These are phyloP conservation scores for Alauda arvensis DNA, from an alignment of 2,797 vertebrate genomes.

Conservation along the genomic window DNA sequence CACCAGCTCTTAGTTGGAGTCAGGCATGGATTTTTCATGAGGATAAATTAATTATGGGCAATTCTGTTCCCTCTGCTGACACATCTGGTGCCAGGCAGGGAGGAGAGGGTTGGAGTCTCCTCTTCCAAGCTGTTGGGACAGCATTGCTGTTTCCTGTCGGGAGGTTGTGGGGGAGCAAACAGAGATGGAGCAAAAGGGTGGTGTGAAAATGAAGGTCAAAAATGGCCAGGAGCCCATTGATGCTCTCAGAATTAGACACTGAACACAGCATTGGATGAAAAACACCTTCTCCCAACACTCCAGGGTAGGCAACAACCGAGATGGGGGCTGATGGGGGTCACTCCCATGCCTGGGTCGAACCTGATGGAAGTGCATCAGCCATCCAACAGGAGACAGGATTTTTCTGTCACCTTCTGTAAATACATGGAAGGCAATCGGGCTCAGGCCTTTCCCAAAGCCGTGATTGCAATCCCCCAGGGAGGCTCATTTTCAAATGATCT, in stretches of 20 bases:
- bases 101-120: not conserved
- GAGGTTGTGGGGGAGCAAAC: not conserved
- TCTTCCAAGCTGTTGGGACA: not conserved
- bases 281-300: fast-evolving
- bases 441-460: not conserved
- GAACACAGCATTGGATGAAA: fast-evolving
- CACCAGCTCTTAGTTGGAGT: not conserved
- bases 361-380: fast-evolving
- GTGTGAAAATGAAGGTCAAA: not conserved
- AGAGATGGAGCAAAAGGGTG: not conserved
- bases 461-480: constrained; percentile 40
- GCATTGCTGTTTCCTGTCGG: fast-evolving
- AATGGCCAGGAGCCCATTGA: not conserved
- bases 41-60: constrained; percentile 15
- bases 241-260: not conserved
- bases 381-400: not conserved
- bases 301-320: fast-evolving
- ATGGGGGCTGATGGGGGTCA: not conserved
- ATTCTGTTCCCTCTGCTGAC: not conserved
- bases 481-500: constrained; percentile 61
- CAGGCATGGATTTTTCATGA: not conserved
- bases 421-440: not conserved
- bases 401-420: not conserved
- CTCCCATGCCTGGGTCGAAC: fast-evolving
- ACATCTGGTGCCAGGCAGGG: not conserved